Base-by-base conservation (phyloP, 2,888 invertebrate species). In the Caenorhabditis parvicauda region DNA sequence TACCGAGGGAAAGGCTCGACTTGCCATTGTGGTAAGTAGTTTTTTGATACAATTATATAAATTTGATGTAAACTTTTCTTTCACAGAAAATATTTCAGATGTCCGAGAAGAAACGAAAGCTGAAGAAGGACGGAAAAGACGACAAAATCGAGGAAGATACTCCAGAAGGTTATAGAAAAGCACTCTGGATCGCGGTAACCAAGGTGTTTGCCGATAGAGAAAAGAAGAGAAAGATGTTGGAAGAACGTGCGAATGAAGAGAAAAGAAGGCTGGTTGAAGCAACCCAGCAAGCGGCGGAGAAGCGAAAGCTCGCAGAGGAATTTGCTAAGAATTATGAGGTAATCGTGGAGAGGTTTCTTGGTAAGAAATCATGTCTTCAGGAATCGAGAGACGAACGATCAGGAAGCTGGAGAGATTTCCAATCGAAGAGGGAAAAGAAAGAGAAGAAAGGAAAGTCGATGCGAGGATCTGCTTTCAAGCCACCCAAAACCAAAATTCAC, bases 321-420 rank as follows among this genome's bases (percentile, higher is more conserved):
- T 98, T 94, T 92, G 91, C 94, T 69, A 92, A 94, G 82, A 98
- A 96, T 84, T 98, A 94, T 84, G 98, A 98, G 86, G 90, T 89
- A 81, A 54, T n/a, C 19, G n/a, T n/a, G n/a, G n/a, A 14, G 24
- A n/a, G 7, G 6, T 47, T 32, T 21, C 27, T 44, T 12, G 21
- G 25, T 14, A 17, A 24, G 1, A 24, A 44, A 12, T 44, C 7
- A 7, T 17, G 21, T 47, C 28, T 35, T 51, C 48, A 69, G 68
- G 75, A 75, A 50, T 70, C 80, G 12, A 67, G 80, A n/a, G 80
- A 80, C 49, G 80, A 77, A 21, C 67, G 80, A 6, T 72, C 77
- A 3, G 75, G 77, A 28, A 73, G 74, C 35, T 80, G 80, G 80
- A 67, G 78, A 5, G 73, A 75, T 38, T 80, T 80, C 63, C 61